phyloP scores from a whole-genome alignment of 2,113 vertebrate genomes.

The Neodon shergylaensis region DNA sequence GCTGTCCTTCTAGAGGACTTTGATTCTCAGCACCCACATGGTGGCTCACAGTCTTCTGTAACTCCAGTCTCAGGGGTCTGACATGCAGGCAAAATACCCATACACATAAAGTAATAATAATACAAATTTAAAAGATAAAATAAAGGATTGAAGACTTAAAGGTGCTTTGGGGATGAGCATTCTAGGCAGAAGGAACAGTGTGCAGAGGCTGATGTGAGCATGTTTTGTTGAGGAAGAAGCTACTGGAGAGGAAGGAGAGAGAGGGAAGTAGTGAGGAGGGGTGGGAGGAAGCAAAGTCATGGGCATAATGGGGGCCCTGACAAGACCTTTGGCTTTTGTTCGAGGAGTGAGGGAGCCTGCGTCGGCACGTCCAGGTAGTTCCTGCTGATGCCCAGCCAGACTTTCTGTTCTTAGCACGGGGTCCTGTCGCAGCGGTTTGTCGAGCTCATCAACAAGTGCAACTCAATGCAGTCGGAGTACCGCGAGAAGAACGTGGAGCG shows the following conservation, averaged over 20 bases:
- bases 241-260: background rate
- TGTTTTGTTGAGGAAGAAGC: background rate
- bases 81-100: background rate
- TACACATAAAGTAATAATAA: background rate
- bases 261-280: background rate
- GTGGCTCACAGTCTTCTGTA: background rate
- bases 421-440: slow-evolving; percentile 91
- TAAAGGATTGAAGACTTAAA: background rate
- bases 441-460: slow-evolving; percentile 91
- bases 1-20: background rate
- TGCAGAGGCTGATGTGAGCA: background rate
- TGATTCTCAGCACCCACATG: background rate
- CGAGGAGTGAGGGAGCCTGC: background rate
- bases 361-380: background rate
- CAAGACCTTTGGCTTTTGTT: slow-evolving; percentile 20
- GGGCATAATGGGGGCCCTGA: background rate
- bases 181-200: background rate
- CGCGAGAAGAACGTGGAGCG: slow-evolving; percentile 92
- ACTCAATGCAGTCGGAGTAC: slow-evolving; percentile 91
- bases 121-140: background rate
- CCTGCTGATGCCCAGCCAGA: background rate
- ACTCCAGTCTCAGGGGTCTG: background rate
- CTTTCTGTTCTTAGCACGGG: slow-evolving; percentile 85
- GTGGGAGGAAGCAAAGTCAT: background rate
- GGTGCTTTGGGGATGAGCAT: background rate